Evolutionary conservation across 2,888 invertebrate species (phyloP).

Genomic region (Ceriagrion tenellum): DNA sequence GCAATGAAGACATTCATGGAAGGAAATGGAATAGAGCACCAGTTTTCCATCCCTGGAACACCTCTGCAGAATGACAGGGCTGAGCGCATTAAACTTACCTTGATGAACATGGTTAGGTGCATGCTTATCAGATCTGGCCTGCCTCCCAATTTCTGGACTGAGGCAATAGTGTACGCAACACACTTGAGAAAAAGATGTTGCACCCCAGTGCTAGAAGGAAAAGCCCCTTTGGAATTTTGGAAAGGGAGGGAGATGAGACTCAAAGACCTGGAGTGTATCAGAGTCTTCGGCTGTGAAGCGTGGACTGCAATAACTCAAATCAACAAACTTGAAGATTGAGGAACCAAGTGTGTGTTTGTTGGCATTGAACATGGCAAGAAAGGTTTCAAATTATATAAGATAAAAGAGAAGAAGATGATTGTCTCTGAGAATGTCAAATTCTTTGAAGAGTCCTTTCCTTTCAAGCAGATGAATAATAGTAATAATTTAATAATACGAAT

Average conservation of each 20-base stretch:
- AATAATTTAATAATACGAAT: no score
- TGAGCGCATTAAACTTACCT: not conserved
- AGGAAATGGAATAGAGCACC: not conserved
- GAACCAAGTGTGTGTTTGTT: no score
- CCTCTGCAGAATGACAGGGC: not conserved
- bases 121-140: not conserved
- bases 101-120: not conserved
- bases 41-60: not conserved
- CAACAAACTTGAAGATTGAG: not conserved
- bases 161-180: not conserved
- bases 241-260: not conserved
- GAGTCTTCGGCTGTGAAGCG: not conserved
- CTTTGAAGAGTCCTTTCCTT: not conserved
- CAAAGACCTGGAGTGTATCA: not conserved
- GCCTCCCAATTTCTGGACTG: not conserved
- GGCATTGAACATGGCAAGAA: not conserved
- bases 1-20: not conserved
- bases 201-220: not conserved
- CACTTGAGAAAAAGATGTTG: not conserved
- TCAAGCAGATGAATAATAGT: not conserved
- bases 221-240: not conserved
- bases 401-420: not conserved
- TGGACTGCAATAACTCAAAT: not conserved
- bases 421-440: not conserved
- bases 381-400: not conserved